Evolutionary conservation across 2,113 vertebrate species (phyloP).

Genomic region (Hippocampus guttulatus): DNA sequence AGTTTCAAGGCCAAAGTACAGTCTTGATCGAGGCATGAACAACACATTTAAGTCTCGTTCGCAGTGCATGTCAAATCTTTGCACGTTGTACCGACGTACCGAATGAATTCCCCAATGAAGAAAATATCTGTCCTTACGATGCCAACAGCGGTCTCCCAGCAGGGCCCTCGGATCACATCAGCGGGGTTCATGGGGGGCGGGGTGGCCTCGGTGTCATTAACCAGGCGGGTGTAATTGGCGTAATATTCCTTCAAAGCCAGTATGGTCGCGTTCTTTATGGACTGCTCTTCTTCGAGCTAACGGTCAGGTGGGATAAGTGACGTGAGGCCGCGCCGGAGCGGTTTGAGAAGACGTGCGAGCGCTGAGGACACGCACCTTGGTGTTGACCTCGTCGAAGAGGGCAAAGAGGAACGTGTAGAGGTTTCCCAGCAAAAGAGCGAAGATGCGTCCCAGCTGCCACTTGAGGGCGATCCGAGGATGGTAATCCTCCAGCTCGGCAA

Average conservation of each 20-base stretch:
- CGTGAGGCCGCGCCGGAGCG: background rate
- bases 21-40: no score
- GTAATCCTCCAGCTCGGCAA: constrained; percentile 91
- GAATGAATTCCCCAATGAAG: background rate
- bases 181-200: constrained; percentile 79
- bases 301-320: background rate
- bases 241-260: constrained; percentile 82
- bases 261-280: constrained; percentile 82
- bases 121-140: constrained; percentile 73
- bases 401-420: constrained; percentile 95
- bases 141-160: constrained; percentile 96
- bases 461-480: constrained; percentile 94
- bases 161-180: constrained; percentile 91
- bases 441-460: constrained; percentile 96
- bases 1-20: no score
- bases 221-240: constrained; percentile 69
- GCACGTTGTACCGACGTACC: no score
- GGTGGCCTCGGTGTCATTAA: constrained; percentile 64
- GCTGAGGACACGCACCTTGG: constrained; percentile 73
- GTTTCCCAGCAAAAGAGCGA: constrained; percentile 94
- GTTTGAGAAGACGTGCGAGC: background rate
- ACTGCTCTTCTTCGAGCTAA: constrained; percentile 82
- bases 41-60: no score
- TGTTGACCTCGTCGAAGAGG: constrained; percentile 94
- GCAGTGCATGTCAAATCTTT: no score